Percentiles rank a stretch among this genome's conserved stretches.
These are phyloP conservation scores for Eptatretus atami DNA, from an alignment of 2,797 vertebrate genomes.

Conservation along the genomic window DNA sequence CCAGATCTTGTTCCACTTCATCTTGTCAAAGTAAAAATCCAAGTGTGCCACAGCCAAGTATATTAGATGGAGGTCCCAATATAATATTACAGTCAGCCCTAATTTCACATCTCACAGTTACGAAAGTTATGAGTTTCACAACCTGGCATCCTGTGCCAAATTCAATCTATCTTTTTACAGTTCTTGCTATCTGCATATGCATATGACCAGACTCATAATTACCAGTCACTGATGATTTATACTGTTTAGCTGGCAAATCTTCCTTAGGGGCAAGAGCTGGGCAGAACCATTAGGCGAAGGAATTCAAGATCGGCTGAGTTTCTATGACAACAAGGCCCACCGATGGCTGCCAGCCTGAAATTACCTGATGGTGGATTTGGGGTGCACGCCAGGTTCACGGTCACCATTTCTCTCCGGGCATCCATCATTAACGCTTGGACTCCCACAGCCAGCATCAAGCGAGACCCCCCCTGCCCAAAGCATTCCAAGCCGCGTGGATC, in stretches of 20 bases:
- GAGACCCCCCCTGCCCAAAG: too few relatives aligned
- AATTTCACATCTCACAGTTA: too few relatives aligned
- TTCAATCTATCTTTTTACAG: not conserved
- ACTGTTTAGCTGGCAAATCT: slow-evolving; percentile 5
- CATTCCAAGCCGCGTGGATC: too few relatives aligned
- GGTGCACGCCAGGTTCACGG: not conserved
- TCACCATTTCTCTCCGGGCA: slow-evolving; percentile 2
- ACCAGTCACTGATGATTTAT: slow-evolving; percentile 6
- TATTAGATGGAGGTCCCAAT: too few relatives aligned
- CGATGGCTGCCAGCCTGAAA: not conserved
- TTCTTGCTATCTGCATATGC: slow-evolving; percentile 1
- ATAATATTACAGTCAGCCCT: too few relatives aligned
- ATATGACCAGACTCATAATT: slow-evolving; percentile 4
- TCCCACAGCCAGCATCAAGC: not conserved
- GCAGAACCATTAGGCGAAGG: slow-evolving; percentile 4
- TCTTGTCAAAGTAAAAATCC: too few relatives aligned
- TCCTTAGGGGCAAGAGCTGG: slow-evolving; percentile 1
- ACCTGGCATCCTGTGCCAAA: too few relatives aligned
- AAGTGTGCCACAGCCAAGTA: too few relatives aligned
- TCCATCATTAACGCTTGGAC: slow-evolving; percentile 4
- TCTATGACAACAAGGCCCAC: not conserved
- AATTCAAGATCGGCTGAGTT: not conserved
- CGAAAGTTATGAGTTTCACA: too few relatives aligned
- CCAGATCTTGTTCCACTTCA: too few relatives aligned
- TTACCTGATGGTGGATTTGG: slow-evolving; percentile 5